phyloP scores from a whole-genome alignment of 2,797 vertebrate genomes.

The Gadopsis bispinosus region DNA sequence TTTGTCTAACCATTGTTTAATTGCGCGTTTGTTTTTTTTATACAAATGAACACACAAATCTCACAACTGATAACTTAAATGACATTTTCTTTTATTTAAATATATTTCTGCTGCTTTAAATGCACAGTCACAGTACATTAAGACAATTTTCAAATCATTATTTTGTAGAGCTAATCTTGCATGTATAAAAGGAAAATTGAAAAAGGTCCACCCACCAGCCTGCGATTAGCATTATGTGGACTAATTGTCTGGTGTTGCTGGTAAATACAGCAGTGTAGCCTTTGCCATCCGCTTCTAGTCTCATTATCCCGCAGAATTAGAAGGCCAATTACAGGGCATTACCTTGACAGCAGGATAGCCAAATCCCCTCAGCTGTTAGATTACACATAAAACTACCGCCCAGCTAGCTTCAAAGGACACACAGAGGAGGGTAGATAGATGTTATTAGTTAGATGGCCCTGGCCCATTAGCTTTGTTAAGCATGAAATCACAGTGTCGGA shows the following conservation, averaged over 20 bases:
- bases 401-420: conserved; percentile 38
- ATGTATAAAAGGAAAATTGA: background rate
- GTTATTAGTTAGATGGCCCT: conserved; percentile 20
- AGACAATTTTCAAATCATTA: too few species aligned
- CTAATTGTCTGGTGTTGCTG: conserved; percentile 63
- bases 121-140: background rate
- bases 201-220: conserved; percentile 56
- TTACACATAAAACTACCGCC: conserved; percentile 50
- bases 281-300: conserved; percentile 56
- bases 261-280: conserved; percentile 67
- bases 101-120: background rate
- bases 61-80: background rate
- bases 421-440: conserved; percentile 20
- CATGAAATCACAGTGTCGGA: conserved; percentile 34
- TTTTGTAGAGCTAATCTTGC: background rate
- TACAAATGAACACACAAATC: background rate
- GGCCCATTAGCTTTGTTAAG: conserved; percentile 49
- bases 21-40: background rate
- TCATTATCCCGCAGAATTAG: conserved; percentile 76
- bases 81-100: background rate
- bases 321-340: conserved; percentile 77
- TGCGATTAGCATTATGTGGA: conserved; percentile 52
- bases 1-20: background rate
- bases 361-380: conserved; percentile 50
- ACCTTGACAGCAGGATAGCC: conserved; percentile 64